Evolutionary conservation across 1,140 invertebrate species (phyloP).

Genomic region (Riptortus pedestris): DNA sequence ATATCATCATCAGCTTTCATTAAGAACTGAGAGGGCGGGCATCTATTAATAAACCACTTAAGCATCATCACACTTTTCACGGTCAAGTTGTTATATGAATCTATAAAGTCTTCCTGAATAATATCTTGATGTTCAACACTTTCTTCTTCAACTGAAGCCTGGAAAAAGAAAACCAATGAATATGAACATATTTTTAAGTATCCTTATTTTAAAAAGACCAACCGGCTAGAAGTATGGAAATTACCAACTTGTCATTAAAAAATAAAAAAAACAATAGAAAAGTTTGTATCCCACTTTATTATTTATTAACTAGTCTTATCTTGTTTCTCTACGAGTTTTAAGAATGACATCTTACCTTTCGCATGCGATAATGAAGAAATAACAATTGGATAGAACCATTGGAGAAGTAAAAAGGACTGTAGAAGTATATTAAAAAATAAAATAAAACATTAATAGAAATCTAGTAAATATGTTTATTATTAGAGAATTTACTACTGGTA

Average conservation of each 20-base stretch:
- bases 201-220: neutral
- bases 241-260: no score
- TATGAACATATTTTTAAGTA: slow-evolving; percentile 11
- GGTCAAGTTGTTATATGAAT: slow-evolving; percentile 87
- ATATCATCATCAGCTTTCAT: slow-evolving; percentile 79
- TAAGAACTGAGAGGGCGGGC: slow-evolving; percentile 53
- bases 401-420: no score
- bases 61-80: slow-evolving; percentile 77
- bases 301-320: no score
- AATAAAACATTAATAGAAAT: no score
- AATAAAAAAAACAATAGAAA: no score
- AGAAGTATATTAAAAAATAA: no score
- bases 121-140: slow-evolving; percentile 63
- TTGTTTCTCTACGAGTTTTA: no score
- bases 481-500: no score
- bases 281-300: no score
- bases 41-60: slow-evolving; percentile 61
- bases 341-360: no score
- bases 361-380: neutral
- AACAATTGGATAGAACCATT: neutral
- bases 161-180: slow-evolving; percentile 33
- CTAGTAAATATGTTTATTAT: no score
- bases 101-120: slow-evolving; percentile 80
- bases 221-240: no score
- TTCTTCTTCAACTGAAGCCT: slow-evolving; percentile 50